These are phyloP conservation scores for Oegoconia quadripuncta DNA, from an alignment of 2,888 invertebrate genomes.

Conservation along the genomic window DNA sequence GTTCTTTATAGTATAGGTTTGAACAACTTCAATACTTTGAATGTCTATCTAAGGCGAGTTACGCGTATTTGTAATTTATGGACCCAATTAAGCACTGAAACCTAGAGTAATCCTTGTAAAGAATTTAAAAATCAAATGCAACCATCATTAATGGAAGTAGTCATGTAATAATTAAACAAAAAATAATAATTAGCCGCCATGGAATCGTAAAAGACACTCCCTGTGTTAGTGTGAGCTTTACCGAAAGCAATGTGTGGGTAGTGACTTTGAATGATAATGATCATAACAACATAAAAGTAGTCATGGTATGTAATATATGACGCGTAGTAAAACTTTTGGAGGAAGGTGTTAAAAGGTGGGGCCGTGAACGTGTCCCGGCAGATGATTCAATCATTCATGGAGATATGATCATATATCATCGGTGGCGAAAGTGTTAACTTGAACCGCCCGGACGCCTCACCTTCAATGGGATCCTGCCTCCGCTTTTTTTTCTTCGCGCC, in stretches of 20 bases:
- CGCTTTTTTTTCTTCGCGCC: conserved; percentile 45
- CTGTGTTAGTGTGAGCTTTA: conserved; percentile 31
- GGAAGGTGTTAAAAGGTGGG: conserved; percentile 75
- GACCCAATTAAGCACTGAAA: too few relatives aligned
- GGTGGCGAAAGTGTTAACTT: conserved; percentile 69
- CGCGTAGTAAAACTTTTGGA: conserved; percentile 71
- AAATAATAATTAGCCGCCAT: conserved; percentile 15
- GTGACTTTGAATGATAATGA: conserved; percentile 75
- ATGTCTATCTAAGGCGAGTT: too few relatives aligned
- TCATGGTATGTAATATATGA: conserved; percentile 69
- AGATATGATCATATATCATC: conserved; percentile 75
- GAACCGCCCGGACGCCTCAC: conserved; percentile 36
- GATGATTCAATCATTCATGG: conserved; percentile 77
- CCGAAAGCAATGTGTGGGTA: conserved; percentile 52
- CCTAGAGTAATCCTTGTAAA: too few relatives aligned
- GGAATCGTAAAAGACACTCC: background rate
- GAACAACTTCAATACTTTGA: too few relatives aligned
- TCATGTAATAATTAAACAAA: background rate
- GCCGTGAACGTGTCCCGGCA: conserved; percentile 67
- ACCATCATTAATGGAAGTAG: too few relatives aligned
- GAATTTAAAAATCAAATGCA: too few relatives aligned
- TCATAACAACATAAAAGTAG: conserved; percentile 74
- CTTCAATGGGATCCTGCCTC: conserved; percentile 53
- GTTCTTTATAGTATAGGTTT: too few relatives aligned
- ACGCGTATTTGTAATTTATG: too few relatives aligned